phyloP scores from a whole-genome alignment of 2,888 invertebrate species.

The Oscheius myriophilus region DNA sequence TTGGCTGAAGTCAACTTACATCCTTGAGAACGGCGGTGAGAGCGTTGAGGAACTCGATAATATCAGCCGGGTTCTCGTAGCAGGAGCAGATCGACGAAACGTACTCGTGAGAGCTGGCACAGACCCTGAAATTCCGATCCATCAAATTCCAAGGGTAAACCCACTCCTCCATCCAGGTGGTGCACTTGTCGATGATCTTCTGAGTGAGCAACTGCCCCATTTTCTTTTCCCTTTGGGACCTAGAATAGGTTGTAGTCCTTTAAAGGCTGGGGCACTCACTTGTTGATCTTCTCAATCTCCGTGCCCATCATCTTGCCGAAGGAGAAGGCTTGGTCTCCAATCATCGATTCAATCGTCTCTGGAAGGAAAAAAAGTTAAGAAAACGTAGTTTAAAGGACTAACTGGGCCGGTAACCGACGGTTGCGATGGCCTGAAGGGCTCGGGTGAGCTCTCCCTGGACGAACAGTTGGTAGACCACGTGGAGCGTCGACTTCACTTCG shows the following conservation, averaged over 20 bases:
- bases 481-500: conserved; percentile 46
- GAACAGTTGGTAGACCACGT: conserved; percentile 49
- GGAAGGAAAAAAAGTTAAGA: not conserved
- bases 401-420: conserved; percentile 47
- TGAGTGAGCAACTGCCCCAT: conserved; percentile 25
- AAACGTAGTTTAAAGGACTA: not conserved
- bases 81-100: conserved; percentile 60
- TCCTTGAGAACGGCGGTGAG: conserved; percentile 52
- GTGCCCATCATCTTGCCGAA: conserved; percentile 43
- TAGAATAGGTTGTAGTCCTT: not conserved
- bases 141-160: not conserved
- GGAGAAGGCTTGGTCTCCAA: conserved; percentile 42
- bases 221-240: conserved; percentile 23
- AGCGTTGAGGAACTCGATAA: conserved; percentile 64
- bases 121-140: conserved; percentile 48
- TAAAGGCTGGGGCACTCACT: not conserved
- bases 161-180: conserved; percentile 26
- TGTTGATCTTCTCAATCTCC: conserved; percentile 44
- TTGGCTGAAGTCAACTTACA: conserved; percentile 22
- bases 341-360: conserved; percentile 19
- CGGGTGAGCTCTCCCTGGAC: conserved; percentile 48
- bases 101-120: conserved; percentile 45
- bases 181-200: conserved; percentile 30
- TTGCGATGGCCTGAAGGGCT: conserved; percentile 46
- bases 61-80: conserved; percentile 60